Percentiles rank a stretch among this genome's conserved stretches.
Conservation (phyloP, 2,888 invertebrate genomes). For the Craniophora ligustri region DNA sequence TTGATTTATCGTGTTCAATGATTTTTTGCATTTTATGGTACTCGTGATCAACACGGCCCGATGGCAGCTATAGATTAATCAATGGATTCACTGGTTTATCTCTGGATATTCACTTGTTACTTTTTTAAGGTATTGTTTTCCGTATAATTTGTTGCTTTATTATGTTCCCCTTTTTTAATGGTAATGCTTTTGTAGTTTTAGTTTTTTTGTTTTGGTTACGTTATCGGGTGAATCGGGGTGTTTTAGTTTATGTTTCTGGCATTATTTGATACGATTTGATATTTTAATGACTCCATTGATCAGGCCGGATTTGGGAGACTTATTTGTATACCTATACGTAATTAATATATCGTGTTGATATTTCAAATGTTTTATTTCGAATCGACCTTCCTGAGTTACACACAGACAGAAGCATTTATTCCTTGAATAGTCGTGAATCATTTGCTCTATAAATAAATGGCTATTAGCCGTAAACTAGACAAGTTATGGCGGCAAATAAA, state of each 20-base stretch:
- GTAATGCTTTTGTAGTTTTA: slow-evolving; percentile 35
- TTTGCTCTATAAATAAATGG: slow-evolving; percentile 40
- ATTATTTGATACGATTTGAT: slow-evolving; percentile 23
- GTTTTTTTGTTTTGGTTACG: slow-evolving; percentile 14
- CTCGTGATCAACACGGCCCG: slow-evolving; percentile 49
- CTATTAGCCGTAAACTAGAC: slow-evolving; percentile 44
- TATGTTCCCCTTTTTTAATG: slow-evolving; percentile 49
- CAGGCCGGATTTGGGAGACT: background rate
- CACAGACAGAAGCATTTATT: slow-evolving; percentile 26
- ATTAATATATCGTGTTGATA: background rate
- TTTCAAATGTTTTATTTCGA: slow-evolving; percentile 1
- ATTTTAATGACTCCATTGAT: slow-evolving; percentile 34
- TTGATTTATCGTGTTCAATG: slow-evolving; percentile 68
- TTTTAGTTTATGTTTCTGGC: slow-evolving; percentile 26
- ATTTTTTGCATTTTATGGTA: slow-evolving; percentile 67
- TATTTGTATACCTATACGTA: background rate
- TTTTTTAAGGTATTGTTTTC: slow-evolving; percentile 43
- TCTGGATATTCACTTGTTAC: slow-evolving; percentile 43
- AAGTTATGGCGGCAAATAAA: slow-evolving; percentile 66
- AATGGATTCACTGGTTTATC: slow-evolving; percentile 48
- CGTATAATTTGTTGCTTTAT: slow-evolving; percentile 54
- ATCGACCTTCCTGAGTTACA: background rate
- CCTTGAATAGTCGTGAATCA: slow-evolving; percentile 43
- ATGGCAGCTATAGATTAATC: slow-evolving; percentile 57
- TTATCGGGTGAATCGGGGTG: slow-evolving; percentile 37